phyloP scores from a whole-genome alignment of 2,113 vertebrate species.

The Fregetta grallaria region DNA sequence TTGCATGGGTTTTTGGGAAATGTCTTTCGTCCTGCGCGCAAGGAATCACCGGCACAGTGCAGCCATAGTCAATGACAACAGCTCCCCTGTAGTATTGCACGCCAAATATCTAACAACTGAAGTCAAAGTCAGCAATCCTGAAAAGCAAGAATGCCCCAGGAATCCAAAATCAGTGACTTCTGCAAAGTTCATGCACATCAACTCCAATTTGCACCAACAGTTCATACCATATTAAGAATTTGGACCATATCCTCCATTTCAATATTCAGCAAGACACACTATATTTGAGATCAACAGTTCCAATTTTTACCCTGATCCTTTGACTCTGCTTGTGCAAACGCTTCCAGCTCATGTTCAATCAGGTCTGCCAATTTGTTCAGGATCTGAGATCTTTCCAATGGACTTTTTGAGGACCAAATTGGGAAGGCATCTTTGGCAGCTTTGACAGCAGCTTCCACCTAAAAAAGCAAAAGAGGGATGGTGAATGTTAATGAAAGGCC shows the following conservation, averaged over 20 bases:
- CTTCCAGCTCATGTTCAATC: slow-evolving; percentile 86
- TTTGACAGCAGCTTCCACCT: slow-evolving; percentile 89
- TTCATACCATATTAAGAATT: not conserved
- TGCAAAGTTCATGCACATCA: not conserved
- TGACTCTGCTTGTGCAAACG: slow-evolving; percentile 90
- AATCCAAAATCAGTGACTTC: not conserved
- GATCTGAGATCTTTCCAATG: slow-evolving; percentile 80
- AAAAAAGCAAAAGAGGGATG: not conserved
- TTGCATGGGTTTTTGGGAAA: not conserved
- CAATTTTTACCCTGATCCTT: slow-evolving; percentile 88
- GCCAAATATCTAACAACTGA: not conserved
- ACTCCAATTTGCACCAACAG: not conserved
- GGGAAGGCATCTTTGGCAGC: slow-evolving; percentile 90
- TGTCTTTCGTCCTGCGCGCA: not conserved
- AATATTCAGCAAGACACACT: not conserved
- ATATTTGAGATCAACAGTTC: not conserved
- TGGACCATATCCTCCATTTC: not conserved
- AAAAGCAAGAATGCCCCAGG: not conserved
- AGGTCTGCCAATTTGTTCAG: slow-evolving; percentile 87
- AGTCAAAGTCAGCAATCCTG: not conserved
- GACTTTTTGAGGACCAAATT: slow-evolving; percentile 82
- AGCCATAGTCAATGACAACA: not conserved
- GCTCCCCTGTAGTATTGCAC: not conserved
- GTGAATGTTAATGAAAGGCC: not conserved
- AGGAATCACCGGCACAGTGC: not conserved